Conservation (phyloP, 2,888 invertebrate genomes). For the Oscheius sp. region DNA sequence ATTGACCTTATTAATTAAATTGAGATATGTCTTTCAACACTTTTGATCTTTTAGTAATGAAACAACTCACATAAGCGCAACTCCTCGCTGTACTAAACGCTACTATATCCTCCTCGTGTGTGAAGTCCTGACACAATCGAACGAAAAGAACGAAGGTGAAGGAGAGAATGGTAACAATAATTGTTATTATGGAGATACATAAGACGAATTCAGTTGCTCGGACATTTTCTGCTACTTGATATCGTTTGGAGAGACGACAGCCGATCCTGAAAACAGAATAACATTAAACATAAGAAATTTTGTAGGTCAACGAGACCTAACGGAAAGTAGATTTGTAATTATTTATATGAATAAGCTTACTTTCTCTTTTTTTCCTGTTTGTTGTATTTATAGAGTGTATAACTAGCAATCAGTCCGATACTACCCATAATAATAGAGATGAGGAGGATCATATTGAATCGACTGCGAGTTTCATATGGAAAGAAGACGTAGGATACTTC, state of each 20-base stretch:
- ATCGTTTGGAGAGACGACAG: constrained; percentile 6
- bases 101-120: neutral
- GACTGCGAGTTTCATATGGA: neutral
- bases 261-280: constrained; percentile 18
- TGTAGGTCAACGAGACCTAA: too few species aligned
- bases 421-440: neutral
- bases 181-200: constrained; percentile 3
- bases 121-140: neutral
- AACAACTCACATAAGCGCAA: neutral
- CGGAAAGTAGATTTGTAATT: too few species aligned
- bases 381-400: constrained; percentile 4
- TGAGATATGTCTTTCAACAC: neutral
- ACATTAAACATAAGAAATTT: neutral
- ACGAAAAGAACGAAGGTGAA: neutral
- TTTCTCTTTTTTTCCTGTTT: constrained; percentile 4
- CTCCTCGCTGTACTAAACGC: constrained; percentile 11
- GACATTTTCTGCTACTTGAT: constrained; percentile 12
- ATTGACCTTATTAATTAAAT: too few species aligned
- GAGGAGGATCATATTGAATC: neutral
- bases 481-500: constrained; percentile 8
- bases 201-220: constrained; percentile 8
- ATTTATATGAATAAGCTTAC: too few species aligned
- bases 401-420: neutral
- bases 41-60: neutral
- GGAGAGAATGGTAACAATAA: neutral